These are phyloP conservation scores for Polyommatus iphigenia DNA, from an alignment of 2,888 invertebrate species.

Conservation along the genomic window DNA sequence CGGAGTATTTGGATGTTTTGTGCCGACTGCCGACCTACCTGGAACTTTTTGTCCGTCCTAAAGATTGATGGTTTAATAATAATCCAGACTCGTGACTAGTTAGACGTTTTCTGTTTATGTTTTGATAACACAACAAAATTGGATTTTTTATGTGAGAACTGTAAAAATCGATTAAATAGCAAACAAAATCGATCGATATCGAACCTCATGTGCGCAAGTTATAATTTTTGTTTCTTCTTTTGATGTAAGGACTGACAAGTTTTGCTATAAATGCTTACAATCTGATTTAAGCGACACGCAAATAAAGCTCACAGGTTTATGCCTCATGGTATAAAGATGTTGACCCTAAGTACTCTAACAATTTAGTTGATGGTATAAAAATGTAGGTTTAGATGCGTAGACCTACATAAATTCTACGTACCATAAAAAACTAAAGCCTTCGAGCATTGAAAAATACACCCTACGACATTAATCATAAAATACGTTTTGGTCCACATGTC, in stretches of 20 bases:
- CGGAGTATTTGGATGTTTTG: neutral
- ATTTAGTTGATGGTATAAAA: no score
- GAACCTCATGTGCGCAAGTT: no score
- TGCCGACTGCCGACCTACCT: neutral
- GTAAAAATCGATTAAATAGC: no score
- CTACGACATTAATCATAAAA: slow-evolving; percentile 3
- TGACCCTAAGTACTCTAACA: neutral
- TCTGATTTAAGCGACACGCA: no score
- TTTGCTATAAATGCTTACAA: no score
- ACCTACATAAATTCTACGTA: neutral
- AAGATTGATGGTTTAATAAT: slow-evolving; percentile 21
- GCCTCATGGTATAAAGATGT: neutral
- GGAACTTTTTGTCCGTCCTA: slow-evolving; percentile 8
- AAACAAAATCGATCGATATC: no score
- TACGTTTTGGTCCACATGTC: neutral
- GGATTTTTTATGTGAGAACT: no score
- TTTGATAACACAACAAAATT: neutral
- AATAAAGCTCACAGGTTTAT: no score
- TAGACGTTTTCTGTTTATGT: neutral
- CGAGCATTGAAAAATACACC: neutral
- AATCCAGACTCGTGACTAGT: neutral
- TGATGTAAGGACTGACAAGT: no score
- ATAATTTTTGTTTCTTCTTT: no score
- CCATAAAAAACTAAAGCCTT: neutral
- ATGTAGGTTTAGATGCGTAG: no score